These are phyloP conservation scores for Harmothoe impar DNA, from an alignment of 2,888 invertebrate species.

Conservation along the genomic window DNA sequence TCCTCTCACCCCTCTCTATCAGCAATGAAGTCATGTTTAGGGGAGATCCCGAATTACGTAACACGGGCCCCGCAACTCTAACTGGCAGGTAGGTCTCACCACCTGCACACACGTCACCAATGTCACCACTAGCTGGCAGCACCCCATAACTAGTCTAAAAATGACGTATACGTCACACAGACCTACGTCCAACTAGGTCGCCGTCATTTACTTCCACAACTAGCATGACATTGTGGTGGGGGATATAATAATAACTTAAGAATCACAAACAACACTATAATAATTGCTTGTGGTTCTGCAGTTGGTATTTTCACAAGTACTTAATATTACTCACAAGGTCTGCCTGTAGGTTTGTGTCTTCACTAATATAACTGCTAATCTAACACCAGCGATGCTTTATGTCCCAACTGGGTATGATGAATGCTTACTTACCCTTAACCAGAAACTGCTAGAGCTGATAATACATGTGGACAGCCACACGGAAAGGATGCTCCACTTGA, in stretches of 20 bases:
- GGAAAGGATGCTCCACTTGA: no score
- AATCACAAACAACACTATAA: not conserved
- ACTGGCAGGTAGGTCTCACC: constrained; percentile 44
- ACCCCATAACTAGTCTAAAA: not conserved
- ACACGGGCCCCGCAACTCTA: constrained; percentile 1
- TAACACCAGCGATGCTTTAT: not conserved
- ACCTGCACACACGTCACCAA: constrained; percentile 3
- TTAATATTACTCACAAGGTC: not conserved
- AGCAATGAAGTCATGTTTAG: constrained; percentile 59
- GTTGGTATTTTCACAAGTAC: not conserved
- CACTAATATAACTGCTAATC: not conserved
- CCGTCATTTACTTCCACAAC: not conserved
- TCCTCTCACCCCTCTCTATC: constrained; percentile 49
- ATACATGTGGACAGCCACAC: no score
- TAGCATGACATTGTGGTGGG: not conserved
- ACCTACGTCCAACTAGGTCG: constrained; percentile 36
- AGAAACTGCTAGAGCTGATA: no score
- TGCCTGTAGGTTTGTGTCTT: not conserved
- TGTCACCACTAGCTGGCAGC: not conserved
- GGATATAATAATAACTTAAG: not conserved
- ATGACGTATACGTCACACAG: not conserved
- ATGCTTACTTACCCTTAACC: not conserved
- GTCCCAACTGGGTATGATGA: not conserved
- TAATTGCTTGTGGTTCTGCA: not conserved
- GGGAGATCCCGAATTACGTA: not conserved